Evolutionary conservation across 1,140 invertebrate species (phyloP), one percentile per base, ranked within the genome.

Genomic region (Chrysoperla carnea): DNA sequence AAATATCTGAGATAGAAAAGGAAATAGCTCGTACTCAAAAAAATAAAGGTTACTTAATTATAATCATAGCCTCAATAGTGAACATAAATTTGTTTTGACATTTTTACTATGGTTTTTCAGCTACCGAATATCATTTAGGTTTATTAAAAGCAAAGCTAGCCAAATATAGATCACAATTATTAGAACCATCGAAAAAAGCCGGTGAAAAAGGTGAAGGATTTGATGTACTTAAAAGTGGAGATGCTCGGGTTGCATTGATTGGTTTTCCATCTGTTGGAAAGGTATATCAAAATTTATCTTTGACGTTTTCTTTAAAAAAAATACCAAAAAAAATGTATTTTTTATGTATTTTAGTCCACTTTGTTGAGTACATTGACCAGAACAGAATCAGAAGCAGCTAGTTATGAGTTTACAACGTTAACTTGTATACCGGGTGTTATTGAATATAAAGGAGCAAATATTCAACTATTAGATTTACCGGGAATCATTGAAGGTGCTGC

Each of bases 381-480:
- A 58, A 96, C 91, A 23, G 81, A 94, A 62, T 95, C 90, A 50
- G 94, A 95, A 64, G 84, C 84, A 40, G 95, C 95, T 8, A 85
- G 84, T 41, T 99, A 99, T 64, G 96, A 99, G 67, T 99, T 99
- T 61, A 99, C 96, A 46, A 99, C 96, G 0, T 66, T 99, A 36
- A 99, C 96, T 17, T 99, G 96, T 66, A 99, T 99, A 56, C 96
- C 96, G 39, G 96, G 96, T 44, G 93, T 98, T 0, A 95, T 98
- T 49, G 84, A 96, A 60, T 96, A 97, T 59, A 89, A 94, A 61
- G 92, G 93, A 41, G 94, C 94, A 12, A 98, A 97, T 60, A 99
- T 99, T 59, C 96, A 98, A 58, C 67, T 98, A 38, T 74, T 98
- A 2, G 94, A 98, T 78, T 73, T 98, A 52, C 94, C 94, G 49